phyloP scores from a whole-genome alignment of 2,113 vertebrate genomes.

The Poeciliopsis turrubarensis region DNA sequence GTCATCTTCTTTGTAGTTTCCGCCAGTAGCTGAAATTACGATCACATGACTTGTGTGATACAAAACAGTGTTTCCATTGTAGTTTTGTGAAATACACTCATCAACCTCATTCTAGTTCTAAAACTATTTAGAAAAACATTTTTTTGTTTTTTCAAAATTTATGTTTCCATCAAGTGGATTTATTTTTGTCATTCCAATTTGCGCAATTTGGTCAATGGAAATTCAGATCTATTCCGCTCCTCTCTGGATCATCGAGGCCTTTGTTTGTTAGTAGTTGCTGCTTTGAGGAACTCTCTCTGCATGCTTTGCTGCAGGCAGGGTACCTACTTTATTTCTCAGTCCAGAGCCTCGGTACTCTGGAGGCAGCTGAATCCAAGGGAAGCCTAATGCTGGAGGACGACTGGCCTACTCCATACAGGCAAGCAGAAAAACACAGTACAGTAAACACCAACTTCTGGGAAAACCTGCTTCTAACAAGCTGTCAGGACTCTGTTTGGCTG shows the following conservation, averaged over 20 bases:
- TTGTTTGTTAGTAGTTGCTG: slow-evolving; percentile 25
- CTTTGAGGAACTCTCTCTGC: slow-evolving; percentile 38
- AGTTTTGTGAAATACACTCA: no score
- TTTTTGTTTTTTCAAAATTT: no score
- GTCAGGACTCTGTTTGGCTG: neutral
- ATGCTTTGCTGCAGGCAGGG: slow-evolving; percentile 51
- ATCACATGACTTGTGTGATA: no score
- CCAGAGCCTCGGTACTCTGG: slow-evolving; percentile 86
- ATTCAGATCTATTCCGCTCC: no score
- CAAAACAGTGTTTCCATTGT: no score
- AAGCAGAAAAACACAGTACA: slow-evolving; percentile 26
- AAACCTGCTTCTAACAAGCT: neutral
- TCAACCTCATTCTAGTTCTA: no score
- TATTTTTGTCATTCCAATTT: no score
- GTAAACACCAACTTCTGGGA: slow-evolving; percentile 17
- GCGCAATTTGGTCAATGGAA: no score
- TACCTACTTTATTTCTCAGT: slow-evolving; percentile 87
- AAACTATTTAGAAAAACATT: no score
- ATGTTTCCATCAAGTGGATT: no score
- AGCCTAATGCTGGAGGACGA: slow-evolving; percentile 73
- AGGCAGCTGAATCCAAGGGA: slow-evolving; percentile 84
- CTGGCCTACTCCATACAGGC: slow-evolving; percentile 76
- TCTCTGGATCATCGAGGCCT: neutral
- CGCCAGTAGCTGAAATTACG: no score
- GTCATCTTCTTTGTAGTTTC: no score